A percentile compares a stretch with the other conserved stretches of the same genome.
phyloP scores from a whole-genome alignment of 2,797 vertebrate species.

The Trachurus trachurus region DNA sequence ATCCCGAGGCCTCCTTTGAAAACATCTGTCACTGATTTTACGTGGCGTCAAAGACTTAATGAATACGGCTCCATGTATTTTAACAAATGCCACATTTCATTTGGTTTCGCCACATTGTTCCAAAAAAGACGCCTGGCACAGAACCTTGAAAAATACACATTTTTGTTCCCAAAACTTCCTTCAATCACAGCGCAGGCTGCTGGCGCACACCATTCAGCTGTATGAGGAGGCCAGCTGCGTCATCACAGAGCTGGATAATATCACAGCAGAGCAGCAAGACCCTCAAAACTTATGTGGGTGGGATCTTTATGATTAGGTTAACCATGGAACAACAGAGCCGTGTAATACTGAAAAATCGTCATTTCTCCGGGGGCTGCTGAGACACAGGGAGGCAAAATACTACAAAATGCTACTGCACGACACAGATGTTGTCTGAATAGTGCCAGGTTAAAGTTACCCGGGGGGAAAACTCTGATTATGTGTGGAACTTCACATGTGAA shows the following conservation, averaged over 20 bases:
- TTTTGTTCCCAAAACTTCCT: slow-evolving; percentile 63
- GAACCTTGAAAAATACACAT: slow-evolving; percentile 64
- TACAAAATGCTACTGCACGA: neutral
- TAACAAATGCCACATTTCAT: slow-evolving; percentile 81
- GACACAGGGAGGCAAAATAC: slow-evolving; percentile 2
- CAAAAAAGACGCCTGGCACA: slow-evolving; percentile 68
- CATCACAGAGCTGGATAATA: slow-evolving; percentile 70
- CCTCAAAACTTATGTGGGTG: slow-evolving; percentile 23
- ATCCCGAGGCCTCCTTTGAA: slow-evolving; percentile 69
- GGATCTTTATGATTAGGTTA: slow-evolving; percentile 41
- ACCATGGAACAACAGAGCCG: slow-evolving; percentile 21
- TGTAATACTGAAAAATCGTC: slow-evolving; percentile 15
- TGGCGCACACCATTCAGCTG: slow-evolving; percentile 46
- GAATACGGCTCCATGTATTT: slow-evolving; percentile 78
- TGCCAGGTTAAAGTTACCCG: slow-evolving; percentile 40
- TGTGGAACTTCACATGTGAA: slow-evolving; percentile 7
- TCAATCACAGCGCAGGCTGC: slow-evolving; percentile 46
- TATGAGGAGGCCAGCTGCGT: slow-evolving; percentile 62
- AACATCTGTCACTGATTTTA: slow-evolving; percentile 88
- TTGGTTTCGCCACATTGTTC: slow-evolving; percentile 68
- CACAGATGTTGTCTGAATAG: slow-evolving; percentile 4
- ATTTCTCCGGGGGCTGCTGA: slow-evolving; percentile 20
- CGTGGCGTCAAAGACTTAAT: slow-evolving; percentile 85
- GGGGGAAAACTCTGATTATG: slow-evolving; percentile 10
- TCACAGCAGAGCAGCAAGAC: slow-evolving; percentile 50